These are phyloP conservation scores for Opisthograptis luteolata DNA, from an alignment of 2,888 invertebrate species.

Conservation along the genomic window DNA sequence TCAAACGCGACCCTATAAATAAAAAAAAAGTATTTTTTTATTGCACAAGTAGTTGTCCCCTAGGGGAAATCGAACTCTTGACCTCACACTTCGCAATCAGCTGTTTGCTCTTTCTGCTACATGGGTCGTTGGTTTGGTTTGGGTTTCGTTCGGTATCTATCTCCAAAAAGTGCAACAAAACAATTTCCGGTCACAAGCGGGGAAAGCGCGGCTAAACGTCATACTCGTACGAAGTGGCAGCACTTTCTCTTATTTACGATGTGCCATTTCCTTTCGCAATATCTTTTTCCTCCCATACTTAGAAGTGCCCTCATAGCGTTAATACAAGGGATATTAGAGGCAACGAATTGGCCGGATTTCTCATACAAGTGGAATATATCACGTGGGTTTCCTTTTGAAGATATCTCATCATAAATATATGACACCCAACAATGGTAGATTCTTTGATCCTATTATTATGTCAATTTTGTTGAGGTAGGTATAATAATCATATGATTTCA, in stretches of 20 bases:
- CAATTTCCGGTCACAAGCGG: not conserved
- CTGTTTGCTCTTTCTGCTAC: no score
- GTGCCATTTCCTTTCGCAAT: slow-evolving; percentile 62
- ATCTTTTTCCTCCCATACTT: slow-evolving; percentile 53
- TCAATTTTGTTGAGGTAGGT: no score
- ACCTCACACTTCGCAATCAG: no score
- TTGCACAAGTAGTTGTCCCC: no score
- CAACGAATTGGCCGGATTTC: slow-evolving; percentile 53
- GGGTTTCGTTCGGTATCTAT: not conserved
- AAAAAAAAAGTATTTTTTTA: no score
- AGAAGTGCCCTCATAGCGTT: slow-evolving; percentile 40
- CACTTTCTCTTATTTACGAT: slow-evolving; percentile 69
- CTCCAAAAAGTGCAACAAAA: not conserved
- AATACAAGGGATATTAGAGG: slow-evolving; percentile 54
- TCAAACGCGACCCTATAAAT: no score
- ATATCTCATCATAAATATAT: not conserved
- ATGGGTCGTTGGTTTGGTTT: no score
- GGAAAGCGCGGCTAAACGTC: slow-evolving; percentile 24
- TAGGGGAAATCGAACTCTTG: no score
- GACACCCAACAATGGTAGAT: not conserved
- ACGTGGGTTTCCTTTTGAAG: not conserved
- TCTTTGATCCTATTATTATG: no score
- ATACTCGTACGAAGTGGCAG: slow-evolving; percentile 51
- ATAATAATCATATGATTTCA: no score
- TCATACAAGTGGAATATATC: slow-evolving; percentile 8